A percentile compares a stretch with the other conserved stretches of the same genome.
phyloP scores from a whole-genome alignment of 2,797 vertebrate species.

The Carapus acus region DNA sequence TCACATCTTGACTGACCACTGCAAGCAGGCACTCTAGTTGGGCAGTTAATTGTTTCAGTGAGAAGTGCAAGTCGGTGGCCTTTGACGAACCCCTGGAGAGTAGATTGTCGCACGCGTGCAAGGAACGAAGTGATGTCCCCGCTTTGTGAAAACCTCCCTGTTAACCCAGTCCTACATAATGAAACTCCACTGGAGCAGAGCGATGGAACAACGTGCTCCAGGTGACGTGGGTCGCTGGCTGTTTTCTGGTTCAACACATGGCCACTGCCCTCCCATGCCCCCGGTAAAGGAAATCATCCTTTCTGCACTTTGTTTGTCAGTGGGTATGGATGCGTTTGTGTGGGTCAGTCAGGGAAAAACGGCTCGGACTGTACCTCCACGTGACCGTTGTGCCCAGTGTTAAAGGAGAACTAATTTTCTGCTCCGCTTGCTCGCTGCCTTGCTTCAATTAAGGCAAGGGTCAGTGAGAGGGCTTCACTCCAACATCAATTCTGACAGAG shows the following conservation, averaged over 20 bases:
- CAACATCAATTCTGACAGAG: constrained; percentile 53
- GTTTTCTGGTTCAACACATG: constrained; percentile 38
- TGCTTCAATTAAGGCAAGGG: constrained; percentile 65
- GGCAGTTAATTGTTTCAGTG: too few species aligned
- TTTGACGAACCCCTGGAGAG: too few species aligned
- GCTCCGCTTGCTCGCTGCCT: constrained; percentile 56
- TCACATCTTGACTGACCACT: too few species aligned
- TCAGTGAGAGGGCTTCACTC: constrained; percentile 50
- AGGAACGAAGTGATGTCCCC: too few species aligned
- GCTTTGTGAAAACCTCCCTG: constrained; percentile 4
- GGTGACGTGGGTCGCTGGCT: constrained; percentile 31
- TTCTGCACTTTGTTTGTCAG: background rate
- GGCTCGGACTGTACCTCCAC: constrained; percentile 36
- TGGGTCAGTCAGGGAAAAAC: background rate
- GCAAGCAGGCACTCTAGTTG: too few species aligned
- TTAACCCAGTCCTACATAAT: constrained; percentile 18
- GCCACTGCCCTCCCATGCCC: constrained; percentile 38
- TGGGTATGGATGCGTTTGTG: constrained; percentile 8
- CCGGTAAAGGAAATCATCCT: constrained; percentile 24
- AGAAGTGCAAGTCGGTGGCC: too few species aligned
- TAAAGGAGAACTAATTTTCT: constrained; percentile 64
- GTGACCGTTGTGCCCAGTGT: constrained; percentile 33
- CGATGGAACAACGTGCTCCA: constrained; percentile 20
- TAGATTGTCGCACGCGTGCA: too few species aligned
- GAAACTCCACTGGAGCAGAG: constrained; percentile 7